Percentiles rank a stretch among this genome's conserved stretches.
phyloP scores from a whole-genome alignment of 30 jellyfish, hydroid and myxozoan genomes.

The Aurelia coerulea region DNA sequence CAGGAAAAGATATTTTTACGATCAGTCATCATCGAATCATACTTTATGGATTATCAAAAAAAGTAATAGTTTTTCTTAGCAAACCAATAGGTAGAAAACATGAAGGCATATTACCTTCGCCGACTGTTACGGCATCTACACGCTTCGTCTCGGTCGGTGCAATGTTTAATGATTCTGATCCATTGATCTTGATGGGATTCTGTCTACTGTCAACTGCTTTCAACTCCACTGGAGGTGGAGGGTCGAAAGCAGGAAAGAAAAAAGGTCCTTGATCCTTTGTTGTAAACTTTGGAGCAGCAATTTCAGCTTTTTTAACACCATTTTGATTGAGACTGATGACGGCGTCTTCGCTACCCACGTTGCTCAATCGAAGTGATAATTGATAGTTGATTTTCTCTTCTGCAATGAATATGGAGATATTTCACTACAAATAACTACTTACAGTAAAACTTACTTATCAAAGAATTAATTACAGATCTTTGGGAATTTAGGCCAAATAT shows the following conservation, averaged over 20 bases:
- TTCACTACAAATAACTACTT: no score
- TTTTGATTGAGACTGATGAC: no score
- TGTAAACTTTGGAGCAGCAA: no score
- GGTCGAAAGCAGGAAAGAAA: not conserved
- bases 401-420: not conserved
- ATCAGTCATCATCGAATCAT: no score
- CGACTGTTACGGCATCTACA: not conserved
- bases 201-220: not conserved
- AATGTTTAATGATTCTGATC: not conserved
- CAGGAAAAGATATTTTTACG: no score
- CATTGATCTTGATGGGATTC: not conserved
- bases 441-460: no score
- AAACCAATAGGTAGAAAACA: no score
- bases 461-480: no score
- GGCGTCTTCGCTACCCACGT: not conserved
- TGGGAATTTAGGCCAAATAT: no score
- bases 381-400: not conserved
- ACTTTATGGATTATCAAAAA: no score
- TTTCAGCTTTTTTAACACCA: no score
- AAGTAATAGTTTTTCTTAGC: no score
- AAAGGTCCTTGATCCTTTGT: not conserved
- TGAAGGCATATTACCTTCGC: not conserved
- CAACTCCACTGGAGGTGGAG: not conserved
- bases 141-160: not conserved
- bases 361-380: not conserved